phyloP scores from a whole-genome alignment of 1,140 invertebrate species.

The Aphaenogaster ashmeadi region DNA sequence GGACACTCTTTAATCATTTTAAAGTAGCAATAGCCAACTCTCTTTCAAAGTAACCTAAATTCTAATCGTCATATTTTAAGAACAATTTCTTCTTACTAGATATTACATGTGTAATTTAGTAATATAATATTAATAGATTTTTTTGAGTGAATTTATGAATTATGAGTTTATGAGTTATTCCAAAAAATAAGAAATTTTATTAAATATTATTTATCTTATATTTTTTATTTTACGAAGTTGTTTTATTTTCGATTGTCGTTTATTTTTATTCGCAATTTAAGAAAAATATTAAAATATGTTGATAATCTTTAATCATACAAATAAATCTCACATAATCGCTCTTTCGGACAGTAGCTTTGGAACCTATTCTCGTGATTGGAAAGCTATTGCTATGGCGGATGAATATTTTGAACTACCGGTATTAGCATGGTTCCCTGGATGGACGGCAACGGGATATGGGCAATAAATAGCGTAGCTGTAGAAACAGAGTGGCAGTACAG shows the following conservation, averaged over 20 bases:
- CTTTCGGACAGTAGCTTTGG: too few species aligned
- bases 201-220: neutral
- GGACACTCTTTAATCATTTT: conserved; percentile 11
- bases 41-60: neutral
- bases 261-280: neutral
- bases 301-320: neutral
- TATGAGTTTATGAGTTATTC: neutral
- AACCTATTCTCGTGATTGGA: too few species aligned
- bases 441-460: too few species aligned
- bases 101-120: neutral
- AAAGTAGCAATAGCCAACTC: neutral
- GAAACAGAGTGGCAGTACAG: conserved; percentile 59
- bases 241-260: neutral
- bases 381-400: too few species aligned
- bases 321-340: neutral
- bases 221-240: neutral
- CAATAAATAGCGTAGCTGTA: neutral
- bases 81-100: neutral
- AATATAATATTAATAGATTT: neutral
- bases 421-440: too few species aligned
- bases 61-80: neutral
- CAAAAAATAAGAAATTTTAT: neutral
- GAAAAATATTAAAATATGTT: neutral
- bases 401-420: neutral
- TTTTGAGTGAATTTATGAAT: neutral